A percentile compares a stretch with the other conserved stretches of the same genome.
phyloP scores from a whole-genome alignment of 2,797 vertebrate genomes.

The Centropyge bicolor region DNA sequence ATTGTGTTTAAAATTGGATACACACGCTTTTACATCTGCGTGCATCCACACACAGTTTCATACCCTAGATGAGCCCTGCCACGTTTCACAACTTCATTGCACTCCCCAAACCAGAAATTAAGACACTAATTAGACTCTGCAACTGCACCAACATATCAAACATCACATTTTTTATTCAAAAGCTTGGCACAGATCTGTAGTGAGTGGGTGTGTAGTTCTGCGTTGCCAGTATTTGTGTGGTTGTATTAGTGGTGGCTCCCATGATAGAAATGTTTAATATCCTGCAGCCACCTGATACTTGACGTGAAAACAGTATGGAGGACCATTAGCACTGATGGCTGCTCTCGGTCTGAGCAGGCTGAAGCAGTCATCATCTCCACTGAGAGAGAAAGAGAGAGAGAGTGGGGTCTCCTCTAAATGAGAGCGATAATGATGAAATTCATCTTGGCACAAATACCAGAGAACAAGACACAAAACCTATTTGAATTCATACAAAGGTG shows the following conservation, averaged over 20 bases:
- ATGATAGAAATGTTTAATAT: constrained; percentile 72
- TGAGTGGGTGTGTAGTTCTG: neutral
- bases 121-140: neutral
- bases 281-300: constrained; percentile 49
- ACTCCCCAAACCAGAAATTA: neutral
- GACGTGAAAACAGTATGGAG: constrained; percentile 45
- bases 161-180: constrained; percentile 37
- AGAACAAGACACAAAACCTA: constrained; percentile 1
- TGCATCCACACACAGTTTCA: neutral
- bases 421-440: constrained; percentile 4
- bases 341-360: constrained; percentile 32
- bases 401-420: neutral
- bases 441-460: constrained; percentile 7
- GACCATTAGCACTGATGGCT: constrained; percentile 55
- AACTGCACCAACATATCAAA: constrained; percentile 11
- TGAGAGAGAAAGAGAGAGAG: constrained; percentile 17
- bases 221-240: constrained; percentile 4
- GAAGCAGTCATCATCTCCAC: constrained; percentile 12
- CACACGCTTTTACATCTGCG: neutral
- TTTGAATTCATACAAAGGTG: neutral
- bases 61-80: neutral
- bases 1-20: constrained; percentile 8
- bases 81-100: neutral
- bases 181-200: constrained; percentile 3
- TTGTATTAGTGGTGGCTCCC: constrained; percentile 12